phyloP scores from a whole-genome alignment of 64 coral and sea anemone genomes.

The Montipora foliosa region DNA sequence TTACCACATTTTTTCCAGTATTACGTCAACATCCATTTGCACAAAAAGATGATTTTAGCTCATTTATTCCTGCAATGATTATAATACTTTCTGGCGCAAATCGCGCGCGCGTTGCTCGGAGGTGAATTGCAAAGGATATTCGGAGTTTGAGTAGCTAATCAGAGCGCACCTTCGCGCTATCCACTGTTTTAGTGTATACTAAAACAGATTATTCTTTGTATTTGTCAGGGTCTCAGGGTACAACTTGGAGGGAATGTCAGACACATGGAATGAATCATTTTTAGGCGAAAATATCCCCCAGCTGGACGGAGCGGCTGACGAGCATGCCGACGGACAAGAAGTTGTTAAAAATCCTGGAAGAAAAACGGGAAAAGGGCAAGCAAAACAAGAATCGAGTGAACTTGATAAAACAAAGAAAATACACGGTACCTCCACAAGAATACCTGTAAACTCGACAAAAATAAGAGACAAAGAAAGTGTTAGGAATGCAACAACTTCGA shows the following conservation, averaged over 20 bases:
- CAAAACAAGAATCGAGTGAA: not conserved
- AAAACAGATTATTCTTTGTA: not conserved
- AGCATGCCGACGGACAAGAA: not conserved
- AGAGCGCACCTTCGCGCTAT: not conserved
- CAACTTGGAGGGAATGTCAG: constrained; percentile 75
- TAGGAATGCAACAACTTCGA: not conserved
- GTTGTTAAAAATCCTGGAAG: not conserved
- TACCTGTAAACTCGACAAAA: not conserved
- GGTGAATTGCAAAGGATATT: no score
- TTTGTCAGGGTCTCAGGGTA: constrained; percentile 51
- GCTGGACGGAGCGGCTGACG: constrained; percentile 80
- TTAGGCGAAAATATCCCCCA: constrained; percentile 71
- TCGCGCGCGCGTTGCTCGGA: no score
- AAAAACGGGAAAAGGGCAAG: not conserved
- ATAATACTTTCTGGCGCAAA: no score
- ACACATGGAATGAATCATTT: constrained; percentile 75
- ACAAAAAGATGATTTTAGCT: no score
- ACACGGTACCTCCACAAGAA: not conserved
- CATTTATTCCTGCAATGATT: no score
- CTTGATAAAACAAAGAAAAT: not conserved
- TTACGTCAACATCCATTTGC: no score
- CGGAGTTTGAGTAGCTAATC: no score
- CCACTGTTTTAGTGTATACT: not conserved
- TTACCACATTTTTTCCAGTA: no score
- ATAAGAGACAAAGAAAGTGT: not conserved